These are phyloP conservation scores for Lithophane semibrunnea DNA, from an alignment of 2,888 invertebrate species.

Conservation along the genomic window DNA sequence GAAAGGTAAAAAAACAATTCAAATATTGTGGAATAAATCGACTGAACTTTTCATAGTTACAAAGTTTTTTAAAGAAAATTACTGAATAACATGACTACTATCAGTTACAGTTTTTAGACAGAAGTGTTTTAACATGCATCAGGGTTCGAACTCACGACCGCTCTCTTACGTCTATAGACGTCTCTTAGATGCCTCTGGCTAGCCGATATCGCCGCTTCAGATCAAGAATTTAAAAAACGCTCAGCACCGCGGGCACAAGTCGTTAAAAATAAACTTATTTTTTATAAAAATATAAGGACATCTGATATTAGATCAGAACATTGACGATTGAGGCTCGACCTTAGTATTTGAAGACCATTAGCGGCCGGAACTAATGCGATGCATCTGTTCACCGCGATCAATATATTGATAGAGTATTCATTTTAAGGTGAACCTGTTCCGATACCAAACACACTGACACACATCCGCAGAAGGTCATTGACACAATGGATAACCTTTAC, in stretches of 20 bases:
- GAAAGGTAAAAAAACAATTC: neutral
- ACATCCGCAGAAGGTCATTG: conserved; percentile 55
- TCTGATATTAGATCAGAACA: conserved; percentile 14
- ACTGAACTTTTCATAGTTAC: neutral
- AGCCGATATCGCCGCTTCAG: conserved; percentile 1
- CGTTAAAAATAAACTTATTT: neutral
- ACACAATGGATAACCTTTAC: conserved; percentile 33
- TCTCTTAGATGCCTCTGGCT: neutral
- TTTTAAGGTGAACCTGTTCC: conserved; percentile 46
- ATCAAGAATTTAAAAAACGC: conserved; percentile 17
- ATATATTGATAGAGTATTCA: conserved; percentile 8
- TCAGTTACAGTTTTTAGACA: conserved; percentile 1
- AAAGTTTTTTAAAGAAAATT: neutral
- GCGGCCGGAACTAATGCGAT: conserved; percentile 39
- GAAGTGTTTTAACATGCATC: too few species aligned
- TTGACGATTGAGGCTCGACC: conserved; percentile 27
- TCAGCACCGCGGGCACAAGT: neutral
- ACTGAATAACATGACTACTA: neutral
- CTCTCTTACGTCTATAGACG: neutral
- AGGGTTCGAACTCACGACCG: neutral
- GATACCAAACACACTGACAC: conserved; percentile 34
- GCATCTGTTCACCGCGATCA: conserved; percentile 13
- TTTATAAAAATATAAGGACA: conserved; percentile 21
- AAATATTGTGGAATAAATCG: neutral
- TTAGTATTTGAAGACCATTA: conserved; percentile 36